Evolutionary conservation across 2,113 vertebrate genomes (phyloP), one percentile per base, ranked within the genome.

Genomic region (Edolisoma coerulescens): DNA sequence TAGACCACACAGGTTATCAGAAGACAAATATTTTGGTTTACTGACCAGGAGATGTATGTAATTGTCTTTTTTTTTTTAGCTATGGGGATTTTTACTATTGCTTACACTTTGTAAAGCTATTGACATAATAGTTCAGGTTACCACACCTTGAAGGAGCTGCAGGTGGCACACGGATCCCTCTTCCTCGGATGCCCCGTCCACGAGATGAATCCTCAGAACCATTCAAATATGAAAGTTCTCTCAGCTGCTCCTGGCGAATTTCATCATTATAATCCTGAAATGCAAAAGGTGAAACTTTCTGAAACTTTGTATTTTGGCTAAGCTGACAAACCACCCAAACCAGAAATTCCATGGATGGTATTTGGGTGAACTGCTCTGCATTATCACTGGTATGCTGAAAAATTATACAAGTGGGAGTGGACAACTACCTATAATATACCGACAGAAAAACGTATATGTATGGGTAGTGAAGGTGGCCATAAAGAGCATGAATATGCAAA

Each of bases 261-360:
- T 99, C 99, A 96, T 99, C 99, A 87, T 99, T 99, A 94, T 99
- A 99, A 97, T 99, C 99, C 99, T 99, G 93, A 35, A 96, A 97
- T 75, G 89, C 56, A 93, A 94, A 93, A 95, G 79, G 90, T 21
- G 76, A 59, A 68, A 91, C 23, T 39, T 65, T 13, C 57, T 92
- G 69, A 90, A 85, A 83, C 23, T 74, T 45, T 11, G 7, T 27
- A 22, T 50, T 89, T 76, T 75, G 37, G 6, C 10, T 84, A 44
- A 80, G 26, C 41, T 74, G 60, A 23, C 44, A 91, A 85, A 42
- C 6, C 23, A 49, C 13, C 4, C 35, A 33, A 83, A 95, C 2
- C 45, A 56, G 60, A 37, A 86, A 39, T 11, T 30, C 35, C 3
- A 16, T 3, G 16, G 32, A 42, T 60, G 12, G 16, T 27, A 33